These are phyloP conservation scores for Oryzias javanicus DNA, from an alignment of 2,113 vertebrate species.

Conservation along the genomic window DNA sequence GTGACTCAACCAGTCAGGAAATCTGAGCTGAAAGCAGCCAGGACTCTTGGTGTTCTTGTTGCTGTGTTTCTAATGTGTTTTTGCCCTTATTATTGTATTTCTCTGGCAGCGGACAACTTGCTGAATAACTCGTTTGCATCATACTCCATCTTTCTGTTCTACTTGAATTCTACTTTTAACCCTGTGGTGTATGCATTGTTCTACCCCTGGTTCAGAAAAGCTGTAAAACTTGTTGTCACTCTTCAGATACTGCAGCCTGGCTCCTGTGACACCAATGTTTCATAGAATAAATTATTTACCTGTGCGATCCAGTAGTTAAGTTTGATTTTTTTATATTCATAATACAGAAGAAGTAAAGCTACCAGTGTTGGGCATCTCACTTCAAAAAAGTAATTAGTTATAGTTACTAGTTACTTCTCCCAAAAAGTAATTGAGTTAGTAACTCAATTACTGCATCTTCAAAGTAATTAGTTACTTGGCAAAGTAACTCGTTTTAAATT, in stretches of 20 bases:
- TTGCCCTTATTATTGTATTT: slow-evolving; percentile 1
- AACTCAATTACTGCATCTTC: no score
- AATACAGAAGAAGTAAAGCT: no score
- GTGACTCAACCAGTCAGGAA: neutral
- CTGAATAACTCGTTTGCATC: neutral
- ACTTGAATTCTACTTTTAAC: slow-evolving; percentile 1
- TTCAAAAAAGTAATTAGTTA: no score
- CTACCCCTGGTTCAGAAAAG: slow-evolving; percentile 18
- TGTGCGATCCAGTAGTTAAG: no score
- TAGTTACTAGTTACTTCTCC: no score
- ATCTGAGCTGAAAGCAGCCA: slow-evolving; percentile 43
- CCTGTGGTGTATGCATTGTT: slow-evolving; percentile 4
- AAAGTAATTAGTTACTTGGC: no score
- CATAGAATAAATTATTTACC: no score
- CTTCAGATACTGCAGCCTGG: slow-evolving; percentile 1
- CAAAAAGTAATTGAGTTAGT: no score
- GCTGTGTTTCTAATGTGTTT: slow-evolving; percentile 18
- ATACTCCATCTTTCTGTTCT: neutral
- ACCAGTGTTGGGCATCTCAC: no score
- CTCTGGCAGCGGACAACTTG: neutral
- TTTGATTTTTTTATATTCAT: no score
- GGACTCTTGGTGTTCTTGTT: slow-evolving; percentile 30
- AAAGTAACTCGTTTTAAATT: no score
- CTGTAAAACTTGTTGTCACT: neutral
- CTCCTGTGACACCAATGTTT: neutral